Percentiles rank a stretch among this genome's conserved stretches.
phyloP scores from a whole-genome alignment of 2,888 invertebrate genomes.

The Chouioia cunea region DNA sequence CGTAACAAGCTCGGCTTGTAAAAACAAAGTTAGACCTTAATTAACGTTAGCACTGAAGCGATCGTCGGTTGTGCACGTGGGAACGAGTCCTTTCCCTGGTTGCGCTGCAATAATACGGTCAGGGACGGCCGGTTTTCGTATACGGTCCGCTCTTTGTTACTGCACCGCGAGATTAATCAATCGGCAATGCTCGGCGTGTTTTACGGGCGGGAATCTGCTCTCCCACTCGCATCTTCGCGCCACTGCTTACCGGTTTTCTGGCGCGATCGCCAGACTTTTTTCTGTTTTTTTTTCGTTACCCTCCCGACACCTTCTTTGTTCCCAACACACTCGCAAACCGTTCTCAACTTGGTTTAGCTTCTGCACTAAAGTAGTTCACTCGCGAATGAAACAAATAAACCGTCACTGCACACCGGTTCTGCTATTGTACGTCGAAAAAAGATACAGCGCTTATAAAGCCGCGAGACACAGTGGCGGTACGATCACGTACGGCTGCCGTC shows the following conservation, averaged over 20 bases:
- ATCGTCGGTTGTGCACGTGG: conserved; percentile 10
- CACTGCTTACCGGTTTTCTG: not conserved
- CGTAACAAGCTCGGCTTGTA: too few species aligned
- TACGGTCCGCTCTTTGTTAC: too few species aligned
- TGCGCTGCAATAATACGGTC: conserved; percentile 27
- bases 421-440: not conserved
- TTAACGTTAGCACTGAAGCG: too few species aligned
- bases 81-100: conserved; percentile 31
- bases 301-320: conserved; percentile 7
- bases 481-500: conserved; percentile 57
- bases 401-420: conserved; percentile 21
- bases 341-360: not conserved
- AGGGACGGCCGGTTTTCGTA: conserved; percentile 22
- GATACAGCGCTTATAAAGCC: too few species aligned
- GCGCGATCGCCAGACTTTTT: not conserved
- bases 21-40: too few species aligned
- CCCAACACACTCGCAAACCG: not conserved
- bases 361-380: too few species aligned
- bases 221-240: not conserved
- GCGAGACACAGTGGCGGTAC: conserved; percentile 2
- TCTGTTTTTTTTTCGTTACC: not conserved
- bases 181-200: too few species aligned
- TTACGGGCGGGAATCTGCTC: too few species aligned
- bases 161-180: too few species aligned
- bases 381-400: not conserved